Base-by-base conservation (phyloP, 2,888 invertebrate genomes). In the Oligia strigilis region DNA sequence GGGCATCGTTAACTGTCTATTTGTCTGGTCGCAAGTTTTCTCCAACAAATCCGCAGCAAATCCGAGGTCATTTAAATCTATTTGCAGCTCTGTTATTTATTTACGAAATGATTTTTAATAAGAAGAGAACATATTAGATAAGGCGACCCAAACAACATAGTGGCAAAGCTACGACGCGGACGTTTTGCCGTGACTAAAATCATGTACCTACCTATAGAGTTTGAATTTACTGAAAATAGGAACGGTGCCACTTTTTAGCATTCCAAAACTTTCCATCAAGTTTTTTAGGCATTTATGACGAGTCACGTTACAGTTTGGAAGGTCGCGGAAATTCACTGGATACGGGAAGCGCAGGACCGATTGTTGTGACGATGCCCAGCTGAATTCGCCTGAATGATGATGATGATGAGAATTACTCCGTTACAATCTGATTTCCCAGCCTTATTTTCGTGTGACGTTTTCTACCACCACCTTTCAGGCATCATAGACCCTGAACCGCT, bases 41-140 rank as follows among this genome's bases (percentile, higher is more conserved):
- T 46, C 43, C 9, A 40, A 40, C 40, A 40, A n/a, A n/a, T 40
- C 6, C 6, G 40, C 49, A 52, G 62, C 17, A 70, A 72, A 62
- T 55, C 29, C 14, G 29, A 66, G 72, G 65, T 46, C 65, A 65
- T 65, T 72, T 36, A 40, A 74, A 77, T 77, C 36, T 70, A 66
- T 78, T 82, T 84, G 9, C 8, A 49, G 75, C 55, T n/a, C 40
- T 58, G 19, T 60, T 82, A 75, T 71, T 71, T 69, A 70, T 66
- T 65, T 74, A 64, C 13, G 40, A 43, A 80, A 29, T 65, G 62
- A 43, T 46, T 64, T 14, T 40, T 29, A 60, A 40, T 75, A 69
- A 65, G 62, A 69, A 66, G 66, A 65, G 23, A 52, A n/a, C n/a
- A 84, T 67, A 79, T 60, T 72, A 72, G 75, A 62, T 84, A 65